Evolutionary conservation across 2,797 vertebrate species (phyloP).

Genomic region (Onychomys arenicola): DNA sequence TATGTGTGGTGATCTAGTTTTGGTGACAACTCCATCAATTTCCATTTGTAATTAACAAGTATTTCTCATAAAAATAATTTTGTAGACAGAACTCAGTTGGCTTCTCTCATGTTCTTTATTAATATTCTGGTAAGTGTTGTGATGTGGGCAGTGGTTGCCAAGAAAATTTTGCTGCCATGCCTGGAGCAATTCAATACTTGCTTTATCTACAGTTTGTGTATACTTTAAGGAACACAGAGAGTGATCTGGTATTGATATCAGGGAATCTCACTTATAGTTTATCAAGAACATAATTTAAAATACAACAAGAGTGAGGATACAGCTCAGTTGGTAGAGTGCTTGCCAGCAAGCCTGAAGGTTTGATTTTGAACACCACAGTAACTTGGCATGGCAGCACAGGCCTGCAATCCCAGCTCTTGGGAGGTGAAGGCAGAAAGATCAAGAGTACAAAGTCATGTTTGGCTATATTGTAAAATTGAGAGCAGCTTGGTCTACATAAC

Average conservation of each 20-base stretch:
- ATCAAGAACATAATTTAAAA: conserved; percentile 33
- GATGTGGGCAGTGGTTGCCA: not conserved
- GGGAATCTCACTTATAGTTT: not conserved
- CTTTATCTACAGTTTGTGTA: not conserved
- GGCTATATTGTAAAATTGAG: not conserved
- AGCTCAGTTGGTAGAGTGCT: not conserved
- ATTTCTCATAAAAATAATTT: not conserved
- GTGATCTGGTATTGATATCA: not conserved
- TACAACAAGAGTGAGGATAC: not conserved
- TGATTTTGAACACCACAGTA: not conserved
- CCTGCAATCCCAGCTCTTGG: not conserved
- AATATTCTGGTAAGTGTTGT: not conserved
- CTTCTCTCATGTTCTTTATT: conserved; percentile 14
- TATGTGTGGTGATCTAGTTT: not conserved
- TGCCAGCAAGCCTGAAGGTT: not conserved
- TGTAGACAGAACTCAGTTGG: not conserved
- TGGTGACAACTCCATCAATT: not conserved
- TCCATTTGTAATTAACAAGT: not conserved
- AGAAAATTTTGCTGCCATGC: not conserved
- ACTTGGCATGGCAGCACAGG: not conserved
- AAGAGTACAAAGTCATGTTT: not conserved
- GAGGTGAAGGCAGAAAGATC: not conserved
- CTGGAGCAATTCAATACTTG: not conserved
- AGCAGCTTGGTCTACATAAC: not conserved
- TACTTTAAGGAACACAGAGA: not conserved